Conservation (phyloP, 2,797 vertebrate genomes). For the Phyllotis vaccarum region DNA sequence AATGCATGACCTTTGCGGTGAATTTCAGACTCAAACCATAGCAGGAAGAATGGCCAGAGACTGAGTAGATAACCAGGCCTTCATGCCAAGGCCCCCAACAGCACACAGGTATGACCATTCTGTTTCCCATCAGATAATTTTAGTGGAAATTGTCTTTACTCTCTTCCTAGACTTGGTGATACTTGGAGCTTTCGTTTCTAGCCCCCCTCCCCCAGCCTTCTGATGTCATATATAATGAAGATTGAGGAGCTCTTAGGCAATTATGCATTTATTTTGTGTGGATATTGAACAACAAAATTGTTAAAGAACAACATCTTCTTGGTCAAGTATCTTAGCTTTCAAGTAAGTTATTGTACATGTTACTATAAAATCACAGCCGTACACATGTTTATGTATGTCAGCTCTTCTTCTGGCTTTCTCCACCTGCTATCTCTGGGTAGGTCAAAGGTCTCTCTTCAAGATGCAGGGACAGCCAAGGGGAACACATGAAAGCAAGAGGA, state of each 20-base stretch:
- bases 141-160: background rate
- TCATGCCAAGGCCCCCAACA: rapidly evolving
- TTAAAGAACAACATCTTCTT: background rate
- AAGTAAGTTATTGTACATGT: background rate
- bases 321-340: background rate
- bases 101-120: rapidly evolving
- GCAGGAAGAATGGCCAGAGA: background rate
- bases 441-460: background rate
- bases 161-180: background rate
- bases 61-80: rapidly evolving
- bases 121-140: background rate
- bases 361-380: background rate
- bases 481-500: background rate
- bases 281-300: background rate
- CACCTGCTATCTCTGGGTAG: background rate
- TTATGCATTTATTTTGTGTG: background rate
- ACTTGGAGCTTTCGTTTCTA: background rate
- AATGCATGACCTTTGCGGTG: background rate
- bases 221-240: background rate
- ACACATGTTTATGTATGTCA: background rate
- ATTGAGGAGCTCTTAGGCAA: background rate
- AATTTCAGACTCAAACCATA: background rate
- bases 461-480: background rate
- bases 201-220: background rate
- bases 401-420: background rate